Evolutionary conservation across 2,888 invertebrate genomes (phyloP).

Genomic region (Dicyrtoma fusca): DNA sequence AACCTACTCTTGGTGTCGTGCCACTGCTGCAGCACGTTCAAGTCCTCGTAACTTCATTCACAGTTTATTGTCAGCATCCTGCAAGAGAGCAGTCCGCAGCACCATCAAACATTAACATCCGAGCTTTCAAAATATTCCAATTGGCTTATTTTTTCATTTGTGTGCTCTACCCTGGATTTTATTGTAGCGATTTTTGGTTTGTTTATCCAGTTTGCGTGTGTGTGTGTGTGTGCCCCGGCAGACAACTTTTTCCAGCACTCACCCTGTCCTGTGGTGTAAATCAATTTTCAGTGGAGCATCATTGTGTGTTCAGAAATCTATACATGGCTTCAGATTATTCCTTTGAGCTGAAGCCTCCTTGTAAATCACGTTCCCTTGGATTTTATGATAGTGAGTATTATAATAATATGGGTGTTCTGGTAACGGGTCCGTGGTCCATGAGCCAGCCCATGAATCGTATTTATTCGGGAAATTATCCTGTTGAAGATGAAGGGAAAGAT

Average conservation of each 20-base stretch:
- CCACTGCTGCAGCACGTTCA: slow-evolving; percentile 3
- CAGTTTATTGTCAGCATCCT: slow-evolving; percentile 7
- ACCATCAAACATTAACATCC: no score
- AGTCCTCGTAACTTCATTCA: slow-evolving; percentile 14
- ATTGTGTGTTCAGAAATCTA: background rate
- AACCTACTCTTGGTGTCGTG: slow-evolving; percentile 14
- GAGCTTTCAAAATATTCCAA: no score
- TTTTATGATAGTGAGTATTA: slow-evolving; percentile 19
- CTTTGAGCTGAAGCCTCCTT: slow-evolving; percentile 19
- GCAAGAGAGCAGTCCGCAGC: no score
- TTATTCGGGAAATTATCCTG: slow-evolving; percentile 27
- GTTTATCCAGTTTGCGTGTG: no score
- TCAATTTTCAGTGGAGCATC: no score
- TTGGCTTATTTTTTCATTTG: no score
- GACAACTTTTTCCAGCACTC: background rate
- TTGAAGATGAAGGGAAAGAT: background rate
- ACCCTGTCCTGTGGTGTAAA: background rate
- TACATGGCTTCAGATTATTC: slow-evolving; percentile 25
- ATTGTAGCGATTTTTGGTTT: no score
- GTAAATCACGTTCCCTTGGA: slow-evolving; percentile 33
- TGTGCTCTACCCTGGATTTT: no score
- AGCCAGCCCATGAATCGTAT: slow-evolving; percentile 37
- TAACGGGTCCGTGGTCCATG: slow-evolving; percentile 51
- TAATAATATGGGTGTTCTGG: slow-evolving; percentile 44
- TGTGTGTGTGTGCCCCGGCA: background rate